A percentile compares a stretch with the other conserved stretches of the same genome.
These are phyloP conservation scores for Porites lutea DNA, from an alignment of 64 coral and sea anemone genomes.

Conservation along the genomic window DNA sequence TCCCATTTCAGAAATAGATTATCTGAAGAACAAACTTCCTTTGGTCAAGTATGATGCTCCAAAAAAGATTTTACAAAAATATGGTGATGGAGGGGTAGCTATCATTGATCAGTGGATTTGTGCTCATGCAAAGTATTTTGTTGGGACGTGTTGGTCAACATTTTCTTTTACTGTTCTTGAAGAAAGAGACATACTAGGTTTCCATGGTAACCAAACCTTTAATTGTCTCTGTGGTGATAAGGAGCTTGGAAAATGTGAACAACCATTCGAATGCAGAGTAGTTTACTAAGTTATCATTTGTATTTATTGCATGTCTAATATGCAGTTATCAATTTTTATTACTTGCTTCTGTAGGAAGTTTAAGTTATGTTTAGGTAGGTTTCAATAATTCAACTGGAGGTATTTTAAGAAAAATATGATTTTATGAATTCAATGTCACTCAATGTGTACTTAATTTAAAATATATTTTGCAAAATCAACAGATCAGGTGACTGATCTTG, in stretches of 20 bases:
- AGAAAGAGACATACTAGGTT: constrained; percentile 99
- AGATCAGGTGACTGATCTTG: too few relatives aligned
- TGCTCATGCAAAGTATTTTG: constrained; percentile 93
- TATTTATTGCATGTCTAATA: not conserved
- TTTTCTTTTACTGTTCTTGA: constrained; percentile 98
- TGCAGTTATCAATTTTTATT: not conserved
- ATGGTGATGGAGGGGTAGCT: constrained; percentile 92
- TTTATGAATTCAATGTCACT: too few relatives aligned
- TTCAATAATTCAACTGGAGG: not conserved
- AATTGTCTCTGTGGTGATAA: constrained; percentile 98
- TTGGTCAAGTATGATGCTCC: constrained; percentile 85
- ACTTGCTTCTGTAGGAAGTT: not conserved
- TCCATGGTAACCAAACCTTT: constrained; percentile 93
- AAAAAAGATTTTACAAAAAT: constrained; percentile 75
- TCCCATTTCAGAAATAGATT: constrained; percentile 77
- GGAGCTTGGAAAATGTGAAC: constrained; percentile 94
- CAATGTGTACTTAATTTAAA: too few relatives aligned
- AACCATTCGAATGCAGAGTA: constrained; percentile 94
- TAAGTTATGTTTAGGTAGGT: not conserved
- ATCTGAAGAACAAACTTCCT: constrained; percentile 89
- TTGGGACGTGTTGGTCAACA: constrained; percentile 94
- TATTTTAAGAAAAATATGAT: not conserved
- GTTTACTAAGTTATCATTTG: constrained; percentile 65
- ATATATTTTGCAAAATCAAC: too few relatives aligned
- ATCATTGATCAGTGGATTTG: constrained; percentile 99